Evolutionary conservation across 2,888 invertebrate genomes (phyloP).

Genomic region (Alloscopus bannaensis): DNA sequence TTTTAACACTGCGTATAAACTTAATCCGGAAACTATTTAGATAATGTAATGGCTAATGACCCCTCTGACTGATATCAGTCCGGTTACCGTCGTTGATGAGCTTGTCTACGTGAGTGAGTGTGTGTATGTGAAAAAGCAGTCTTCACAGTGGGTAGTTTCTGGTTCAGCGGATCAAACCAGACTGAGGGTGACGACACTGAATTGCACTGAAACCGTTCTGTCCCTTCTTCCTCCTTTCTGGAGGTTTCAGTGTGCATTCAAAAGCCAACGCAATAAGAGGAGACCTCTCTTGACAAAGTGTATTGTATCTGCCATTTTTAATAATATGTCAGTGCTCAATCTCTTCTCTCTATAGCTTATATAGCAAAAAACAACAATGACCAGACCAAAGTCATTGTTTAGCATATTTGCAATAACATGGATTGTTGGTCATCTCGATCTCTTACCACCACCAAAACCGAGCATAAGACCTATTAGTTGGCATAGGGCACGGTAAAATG

Average conservation of each 20-base stretch:
- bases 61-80: conserved; percentile 4
- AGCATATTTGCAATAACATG: conserved; percentile 10
- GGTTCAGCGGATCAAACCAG: conserved; percentile 35
- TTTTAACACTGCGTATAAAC: neutral
- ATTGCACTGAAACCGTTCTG: conserved; percentile 24
- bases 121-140: too few relatives aligned
- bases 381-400: conserved; percentile 38
- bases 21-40: neutral
- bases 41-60: conserved; percentile 1
- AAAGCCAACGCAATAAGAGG: conserved; percentile 27
- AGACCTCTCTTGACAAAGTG: neutral
- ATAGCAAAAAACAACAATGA: conserved; percentile 51
- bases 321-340: conserved; percentile 9
- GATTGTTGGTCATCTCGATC: conserved; percentile 7
- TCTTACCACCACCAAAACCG: neutral
- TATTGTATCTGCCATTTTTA: conserved; percentile 5
- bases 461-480: too few relatives aligned
- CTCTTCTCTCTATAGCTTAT: neutral
- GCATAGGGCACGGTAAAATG: neutral
- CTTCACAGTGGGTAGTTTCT: neutral
- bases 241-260: conserved; percentile 1
- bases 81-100: neutral
- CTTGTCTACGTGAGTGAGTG: too few relatives aligned
- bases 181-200: conserved; percentile 40
- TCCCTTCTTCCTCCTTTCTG: conserved; percentile 18